Conservation (phyloP, 2,797 vertebrate genomes). For the Odontamblyopus rebecca region DNA sequence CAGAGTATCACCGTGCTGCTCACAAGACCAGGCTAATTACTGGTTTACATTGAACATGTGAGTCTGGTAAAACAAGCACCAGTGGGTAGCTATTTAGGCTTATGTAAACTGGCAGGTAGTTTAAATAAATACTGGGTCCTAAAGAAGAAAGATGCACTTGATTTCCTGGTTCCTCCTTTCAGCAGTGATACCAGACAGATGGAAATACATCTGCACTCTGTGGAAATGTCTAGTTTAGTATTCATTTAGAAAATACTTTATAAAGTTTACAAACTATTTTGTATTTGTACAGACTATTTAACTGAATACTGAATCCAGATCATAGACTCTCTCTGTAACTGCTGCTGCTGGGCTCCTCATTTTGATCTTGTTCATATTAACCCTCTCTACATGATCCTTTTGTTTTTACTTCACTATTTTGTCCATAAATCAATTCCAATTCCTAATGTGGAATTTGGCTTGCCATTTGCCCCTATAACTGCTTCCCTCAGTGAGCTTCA, state of each 20-base stretch:
- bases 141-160: background rate
- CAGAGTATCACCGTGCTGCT: slow-evolving; percentile 7
- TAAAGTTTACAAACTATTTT: background rate
- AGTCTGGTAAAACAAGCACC: slow-evolving; percentile 2
- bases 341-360: too few species aligned
- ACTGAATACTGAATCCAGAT: background rate
- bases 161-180: too few species aligned
- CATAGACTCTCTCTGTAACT: too few species aligned
- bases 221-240: background rate
- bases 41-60: background rate
- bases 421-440: too few species aligned
- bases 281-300: background rate
- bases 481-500: too few species aligned
- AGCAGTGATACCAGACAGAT: background rate
- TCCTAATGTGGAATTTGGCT: too few species aligned
- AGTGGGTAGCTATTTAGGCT: background rate
- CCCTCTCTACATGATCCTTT: too few species aligned
- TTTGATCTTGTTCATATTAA: too few species aligned
- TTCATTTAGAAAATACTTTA: background rate
- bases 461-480: too few species aligned
- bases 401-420: too few species aligned
- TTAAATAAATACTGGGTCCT: background rate
- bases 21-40: background rate
- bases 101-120: background rate
- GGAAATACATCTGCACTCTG: background rate